A percentile compares a stretch with the other conserved stretches of the same genome.
Conservation (phyloP, 2,113 vertebrate genomes). For the Typhlomys cinereus region DNA sequence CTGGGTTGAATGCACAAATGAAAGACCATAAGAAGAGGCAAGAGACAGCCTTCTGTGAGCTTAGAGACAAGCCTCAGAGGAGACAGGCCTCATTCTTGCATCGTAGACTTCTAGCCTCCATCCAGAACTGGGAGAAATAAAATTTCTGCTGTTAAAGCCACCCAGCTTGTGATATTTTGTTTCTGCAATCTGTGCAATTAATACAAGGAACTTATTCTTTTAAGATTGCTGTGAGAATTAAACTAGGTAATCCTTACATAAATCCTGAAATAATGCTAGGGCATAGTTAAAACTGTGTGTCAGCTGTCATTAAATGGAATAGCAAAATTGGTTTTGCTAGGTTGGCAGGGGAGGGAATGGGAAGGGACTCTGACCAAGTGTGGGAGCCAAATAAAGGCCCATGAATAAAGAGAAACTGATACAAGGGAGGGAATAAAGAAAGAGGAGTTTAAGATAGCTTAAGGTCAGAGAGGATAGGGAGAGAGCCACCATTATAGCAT, state of each 20-base stretch:
- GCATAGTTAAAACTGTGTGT: conserved; percentile 69
- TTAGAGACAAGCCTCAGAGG: neutral
- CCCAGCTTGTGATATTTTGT: neutral
- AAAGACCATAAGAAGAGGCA: neutral
- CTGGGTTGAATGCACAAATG: neutral
- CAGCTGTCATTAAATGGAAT: conserved; percentile 46
- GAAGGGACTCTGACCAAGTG: too few relatives aligned
- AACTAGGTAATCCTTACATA: conserved; percentile 1
- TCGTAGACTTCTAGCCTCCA: neutral
- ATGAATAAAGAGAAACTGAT: too few relatives aligned
- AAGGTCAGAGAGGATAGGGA: too few relatives aligned
- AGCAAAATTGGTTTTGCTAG: too few relatives aligned
- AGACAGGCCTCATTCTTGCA: neutral
- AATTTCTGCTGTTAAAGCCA: conserved; percentile 14
- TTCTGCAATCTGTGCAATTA: neutral
- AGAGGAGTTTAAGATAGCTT: too few relatives aligned
- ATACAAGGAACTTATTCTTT: neutral
- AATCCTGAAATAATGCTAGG: conserved; percentile 42
- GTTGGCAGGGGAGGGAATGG: too few relatives aligned
- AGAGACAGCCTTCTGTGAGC: neutral
- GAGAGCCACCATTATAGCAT: too few relatives aligned
- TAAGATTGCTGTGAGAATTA: neutral
- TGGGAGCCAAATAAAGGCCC: too few relatives aligned
- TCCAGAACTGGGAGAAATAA: neutral
- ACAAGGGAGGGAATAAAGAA: too few relatives aligned